A percentile compares a stretch with the other conserved stretches of the same genome.
These are phyloP conservation scores for Dicyrtomina minuta DNA, from an alignment of 2,888 invertebrate genomes.

Conservation along the genomic window DNA sequence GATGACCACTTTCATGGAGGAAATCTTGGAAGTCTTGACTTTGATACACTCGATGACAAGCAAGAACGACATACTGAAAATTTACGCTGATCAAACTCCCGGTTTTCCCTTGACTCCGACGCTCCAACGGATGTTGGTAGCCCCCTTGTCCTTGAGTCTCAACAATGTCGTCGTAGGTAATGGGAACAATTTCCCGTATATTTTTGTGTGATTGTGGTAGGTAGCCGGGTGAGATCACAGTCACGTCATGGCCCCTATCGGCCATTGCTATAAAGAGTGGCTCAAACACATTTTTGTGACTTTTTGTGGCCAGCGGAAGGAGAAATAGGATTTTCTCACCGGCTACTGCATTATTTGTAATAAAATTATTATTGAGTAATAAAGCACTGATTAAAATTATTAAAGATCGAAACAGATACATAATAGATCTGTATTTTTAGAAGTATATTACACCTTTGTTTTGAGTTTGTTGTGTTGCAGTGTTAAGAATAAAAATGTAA, in stretches of 20 bases:
- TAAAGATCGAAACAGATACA: too few species aligned
- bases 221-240: constrained; percentile 59
- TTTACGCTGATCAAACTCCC: too few species aligned
- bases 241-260: constrained; percentile 61
- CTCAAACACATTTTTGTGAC: constrained; percentile 40
- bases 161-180: constrained; percentile 34
- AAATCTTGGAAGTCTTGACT: constrained; percentile 31
- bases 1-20: constrained; percentile 22
- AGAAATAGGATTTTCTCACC: constrained; percentile 43
- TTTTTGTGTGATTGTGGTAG: constrained; percentile 56
- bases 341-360: neutral
- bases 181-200: constrained; percentile 41
- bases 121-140: constrained; percentile 36
- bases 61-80: too few species aligned
- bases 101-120: neutral
- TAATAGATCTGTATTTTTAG: too few species aligned
- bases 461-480: too few species aligned
- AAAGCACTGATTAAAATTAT: neutral
- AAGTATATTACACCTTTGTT: too few species aligned
- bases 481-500: too few species aligned
- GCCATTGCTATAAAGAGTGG: constrained; percentile 60
- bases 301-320: constrained; percentile 42
- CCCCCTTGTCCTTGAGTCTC: neutral
- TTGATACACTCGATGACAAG: constrained; percentile 15
- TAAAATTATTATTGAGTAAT: neutral